Base-by-base conservation (phyloP, 1,140 invertebrate species). In the Apocrypta bakeri region DNA sequence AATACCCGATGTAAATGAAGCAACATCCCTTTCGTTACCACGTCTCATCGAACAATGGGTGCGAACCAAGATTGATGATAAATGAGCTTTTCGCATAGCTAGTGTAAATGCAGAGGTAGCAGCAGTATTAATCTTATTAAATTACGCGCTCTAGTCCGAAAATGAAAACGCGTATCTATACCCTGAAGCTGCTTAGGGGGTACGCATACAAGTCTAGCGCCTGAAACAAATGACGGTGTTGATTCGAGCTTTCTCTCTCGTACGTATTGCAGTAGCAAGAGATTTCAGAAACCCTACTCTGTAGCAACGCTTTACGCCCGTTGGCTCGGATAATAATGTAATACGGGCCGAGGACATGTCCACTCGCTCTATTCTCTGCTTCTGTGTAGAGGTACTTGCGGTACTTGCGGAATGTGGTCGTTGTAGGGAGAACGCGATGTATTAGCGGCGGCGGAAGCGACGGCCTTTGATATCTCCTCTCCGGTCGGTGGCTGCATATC, bases 301-400 rank as follows among this genome's bases (percentile, higher is more conserved):
- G 48, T n/a, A 56, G 17, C 17, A 84, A 88, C 84, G 85, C 86
- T 89, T 89, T 86, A 87, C 85, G 85, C 87, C 86, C 85, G 85
- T 88, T 87, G 85, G 86, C 85, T 88, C 85, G 85, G 85, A 87
- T 88, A 88, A 89, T 88, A 88, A 88, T 85, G 87, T 90, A 88
- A 89, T 88, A 85, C 78, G 83, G 29, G 48, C 48, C 74, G 83
- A 86, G 82, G 79, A 90, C 87, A 85, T 88, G 88, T 87, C 84
- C 85, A 82, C 76, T 83, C 82, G 86, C 48, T 42, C 40, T 14
- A 11, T 14, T 12, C 11, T 42, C 40, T 17, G 14, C 48, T 21
- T n/a, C 14, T n/a, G 48, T 56, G 21, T n/a, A 56, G 17, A 84
- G 82, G 84, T 80, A 86, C 33, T 56, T 77, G 82, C 68, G 83